Percentiles rank a stretch among this genome's conserved stretches.
Evolutionary conservation across 2,113 vertebrate species (phyloP).

Genomic region (Chascanopsetta lugubris): DNA sequence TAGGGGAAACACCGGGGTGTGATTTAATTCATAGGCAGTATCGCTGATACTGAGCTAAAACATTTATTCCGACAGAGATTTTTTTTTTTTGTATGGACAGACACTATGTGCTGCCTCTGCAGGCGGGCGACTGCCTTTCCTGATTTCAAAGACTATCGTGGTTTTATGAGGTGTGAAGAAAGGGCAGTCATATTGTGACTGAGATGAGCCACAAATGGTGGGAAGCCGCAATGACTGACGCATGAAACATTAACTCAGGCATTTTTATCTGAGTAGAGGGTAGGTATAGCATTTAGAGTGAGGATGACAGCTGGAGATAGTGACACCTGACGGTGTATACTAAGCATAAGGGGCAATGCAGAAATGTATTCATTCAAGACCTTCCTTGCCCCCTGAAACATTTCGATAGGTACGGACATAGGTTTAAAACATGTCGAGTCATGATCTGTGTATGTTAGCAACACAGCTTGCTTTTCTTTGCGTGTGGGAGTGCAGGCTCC

Average conservation of each 20-base stretch:
- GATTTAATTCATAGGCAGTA: too few species aligned
- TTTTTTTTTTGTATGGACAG: neutral
- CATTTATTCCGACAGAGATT: too few species aligned
- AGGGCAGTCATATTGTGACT: constrained; percentile 19
- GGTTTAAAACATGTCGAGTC: constrained; percentile 23
- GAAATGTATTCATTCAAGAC: constrained; percentile 5
- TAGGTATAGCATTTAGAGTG: constrained; percentile 2
- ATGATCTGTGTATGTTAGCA: constrained; percentile 12
- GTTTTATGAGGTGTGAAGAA: constrained; percentile 4
- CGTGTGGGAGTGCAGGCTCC: constrained; percentile 47
- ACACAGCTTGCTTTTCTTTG: constrained; percentile 48
- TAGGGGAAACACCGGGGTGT: too few species aligned
- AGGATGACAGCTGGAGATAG: constrained; percentile 26
- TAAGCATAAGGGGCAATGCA: constrained; percentile 6
- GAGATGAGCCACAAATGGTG: constrained; percentile 26
- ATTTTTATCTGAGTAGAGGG: constrained; percentile 20
- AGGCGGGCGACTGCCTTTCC: constrained; percentile 4
- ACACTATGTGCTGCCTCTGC: constrained; percentile 1
- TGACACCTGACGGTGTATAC: constrained; percentile 20
- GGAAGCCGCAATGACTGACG: neutral
- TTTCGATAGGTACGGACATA: constrained; percentile 30
- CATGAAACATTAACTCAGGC: constrained; percentile 9
- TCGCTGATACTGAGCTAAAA: too few species aligned
- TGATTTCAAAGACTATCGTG: constrained; percentile 12
- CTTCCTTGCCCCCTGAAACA: constrained; percentile 17